A percentile compares a stretch with the other conserved stretches of the same genome.
Conservation (phyloP, 2,888 invertebrate genomes). For the Lucinisca nassula region DNA sequence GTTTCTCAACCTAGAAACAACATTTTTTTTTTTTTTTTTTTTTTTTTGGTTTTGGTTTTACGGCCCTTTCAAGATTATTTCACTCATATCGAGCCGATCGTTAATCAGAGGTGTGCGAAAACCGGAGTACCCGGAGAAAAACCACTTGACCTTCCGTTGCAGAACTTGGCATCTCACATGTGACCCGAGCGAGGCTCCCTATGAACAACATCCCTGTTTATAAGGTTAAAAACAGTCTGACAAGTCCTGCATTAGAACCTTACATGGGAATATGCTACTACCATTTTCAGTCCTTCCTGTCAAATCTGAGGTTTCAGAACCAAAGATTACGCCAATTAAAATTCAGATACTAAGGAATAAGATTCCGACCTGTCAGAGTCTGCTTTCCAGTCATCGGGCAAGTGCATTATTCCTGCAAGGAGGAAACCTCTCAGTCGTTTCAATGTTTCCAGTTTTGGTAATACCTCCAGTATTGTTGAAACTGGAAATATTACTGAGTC, state of each 20-base stretch:
- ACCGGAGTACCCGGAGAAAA: too few species aligned
- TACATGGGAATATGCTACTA: background rate
- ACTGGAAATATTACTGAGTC: too few species aligned
- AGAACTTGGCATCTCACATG: too few species aligned
- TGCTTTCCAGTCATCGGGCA: background rate
- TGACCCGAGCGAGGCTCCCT: too few species aligned
- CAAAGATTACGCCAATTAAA: background rate
- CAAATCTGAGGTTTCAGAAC: background rate
- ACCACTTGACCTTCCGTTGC: too few species aligned
- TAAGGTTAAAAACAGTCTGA: slow-evolving; percentile 23
- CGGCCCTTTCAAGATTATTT: too few species aligned
- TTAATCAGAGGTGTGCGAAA: too few species aligned
- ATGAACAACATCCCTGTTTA: slow-evolving; percentile 9
- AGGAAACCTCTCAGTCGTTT: background rate
- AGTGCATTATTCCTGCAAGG: background rate
- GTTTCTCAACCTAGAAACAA: slow-evolving; percentile 17
- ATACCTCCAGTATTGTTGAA: too few species aligned
- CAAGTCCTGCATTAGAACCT: background rate
- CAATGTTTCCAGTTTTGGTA: too few species aligned
- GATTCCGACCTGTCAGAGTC: background rate
- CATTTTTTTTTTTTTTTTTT: too few species aligned
- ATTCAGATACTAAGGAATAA: background rate
- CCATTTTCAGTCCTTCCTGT: background rate
- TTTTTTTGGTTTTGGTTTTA: too few species aligned
- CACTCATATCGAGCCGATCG: too few species aligned